phyloP scores from a whole-genome alignment of 35 echinoderm and acorn worm genomes.

The Patiria miniata region DNA sequence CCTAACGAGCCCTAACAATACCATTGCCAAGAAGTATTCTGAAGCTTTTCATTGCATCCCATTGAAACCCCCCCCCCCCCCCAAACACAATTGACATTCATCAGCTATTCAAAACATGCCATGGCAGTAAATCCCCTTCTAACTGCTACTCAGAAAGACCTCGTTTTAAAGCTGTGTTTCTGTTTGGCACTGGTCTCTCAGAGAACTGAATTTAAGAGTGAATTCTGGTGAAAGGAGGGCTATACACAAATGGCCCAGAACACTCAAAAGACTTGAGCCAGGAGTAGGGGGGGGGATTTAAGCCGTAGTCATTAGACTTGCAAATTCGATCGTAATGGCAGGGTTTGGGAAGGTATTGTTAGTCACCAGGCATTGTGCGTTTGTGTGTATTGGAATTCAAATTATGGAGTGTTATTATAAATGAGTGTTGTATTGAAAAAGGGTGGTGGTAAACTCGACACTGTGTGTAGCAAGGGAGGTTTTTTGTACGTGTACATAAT shows the following conservation, averaged over 20 bases:
- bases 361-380: no score
- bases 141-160: background rate
- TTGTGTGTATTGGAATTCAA: no score
- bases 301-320: background rate
- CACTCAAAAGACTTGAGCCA: background rate
- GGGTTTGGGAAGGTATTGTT: no score
- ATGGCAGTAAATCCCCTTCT: background rate
- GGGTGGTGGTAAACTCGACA: no score
- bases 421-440: no score
- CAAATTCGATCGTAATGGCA: background rate
- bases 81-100: slow-evolving; percentile 20
- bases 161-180: background rate
- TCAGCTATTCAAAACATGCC: slow-evolving; percentile 13
- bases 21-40: background rate
- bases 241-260: background rate
- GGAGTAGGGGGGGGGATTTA: background rate
- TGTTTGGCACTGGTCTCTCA: no score
- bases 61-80: background rate
- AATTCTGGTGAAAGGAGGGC: background rate
- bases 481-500: no score
- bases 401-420: no score
- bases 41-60: slow-evolving; percentile 12
- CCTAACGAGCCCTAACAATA: slow-evolving; percentile 21
- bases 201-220: no score
- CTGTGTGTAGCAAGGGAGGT: no score